Evolutionary conservation across 2,797 vertebrate genomes (phyloP).

Genomic region (Pseudomugil tenellus): DNA sequence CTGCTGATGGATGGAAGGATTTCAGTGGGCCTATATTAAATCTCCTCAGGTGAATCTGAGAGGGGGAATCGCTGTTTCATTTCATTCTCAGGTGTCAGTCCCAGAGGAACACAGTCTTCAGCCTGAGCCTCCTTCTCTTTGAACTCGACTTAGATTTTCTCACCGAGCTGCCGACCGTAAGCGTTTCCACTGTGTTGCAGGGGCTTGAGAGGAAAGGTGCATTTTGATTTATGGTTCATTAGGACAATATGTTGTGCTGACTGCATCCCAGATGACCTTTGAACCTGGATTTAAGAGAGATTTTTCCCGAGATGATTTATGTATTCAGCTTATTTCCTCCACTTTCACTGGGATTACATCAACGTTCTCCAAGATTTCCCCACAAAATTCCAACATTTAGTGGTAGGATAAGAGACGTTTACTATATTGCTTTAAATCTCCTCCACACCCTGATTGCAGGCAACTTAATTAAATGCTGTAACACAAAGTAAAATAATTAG

Average conservation of each 20-base stretch:
- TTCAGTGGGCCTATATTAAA: constrained; percentile 51
- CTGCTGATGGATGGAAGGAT: constrained; percentile 49
- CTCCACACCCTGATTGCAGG: no score
- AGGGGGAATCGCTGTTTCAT: constrained; percentile 54
- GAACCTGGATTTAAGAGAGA: constrained; percentile 21
- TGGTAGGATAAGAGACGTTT: no score
- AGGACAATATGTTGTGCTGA: constrained; percentile 64
- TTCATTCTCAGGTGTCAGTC: constrained; percentile 54
- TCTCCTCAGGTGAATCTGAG: constrained; percentile 63
- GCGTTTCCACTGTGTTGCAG: constrained; percentile 45
- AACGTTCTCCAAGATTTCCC: neutral
- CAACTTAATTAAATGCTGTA: no score
- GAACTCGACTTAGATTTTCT: constrained; percentile 64
- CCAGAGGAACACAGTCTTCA: constrained; percentile 33
- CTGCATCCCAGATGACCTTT: constrained; percentile 44
- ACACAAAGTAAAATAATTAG: no score
- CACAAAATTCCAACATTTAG: neutral
- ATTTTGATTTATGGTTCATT: constrained; percentile 64
- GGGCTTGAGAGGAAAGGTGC: constrained; percentile 37
- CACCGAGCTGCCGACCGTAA: constrained; percentile 38
- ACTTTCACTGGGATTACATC: constrained; percentile 5
- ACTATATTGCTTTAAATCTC: no score
- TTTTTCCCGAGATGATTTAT: constrained; percentile 22
- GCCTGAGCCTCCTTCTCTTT: constrained; percentile 61
- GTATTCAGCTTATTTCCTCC: constrained; percentile 44